Base-by-base conservation (phyloP, 2,797 vertebrate genomes). In the Catamblyrhynchus diadema region DNA sequence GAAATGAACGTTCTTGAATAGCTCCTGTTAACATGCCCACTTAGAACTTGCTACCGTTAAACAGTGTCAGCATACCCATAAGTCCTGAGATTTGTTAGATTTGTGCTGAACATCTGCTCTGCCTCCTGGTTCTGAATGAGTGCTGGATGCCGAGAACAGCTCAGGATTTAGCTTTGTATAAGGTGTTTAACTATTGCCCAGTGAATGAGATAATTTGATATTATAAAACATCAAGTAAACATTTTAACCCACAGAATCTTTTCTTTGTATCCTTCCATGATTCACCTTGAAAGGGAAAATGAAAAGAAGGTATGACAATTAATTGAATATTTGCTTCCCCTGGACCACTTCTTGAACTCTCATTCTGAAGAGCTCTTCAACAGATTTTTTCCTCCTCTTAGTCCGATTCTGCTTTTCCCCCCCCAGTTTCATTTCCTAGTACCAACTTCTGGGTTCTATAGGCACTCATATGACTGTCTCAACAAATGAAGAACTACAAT, bases 381-480 rank as follows among this genome's bases (percentile, higher is more conserved):
- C 3, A 8, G 13, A 61, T 48, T 89, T 78, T 83, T 85, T 66
- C 73, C 28, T 78, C 44, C 45, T 53, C n/a, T 80, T 77, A 45
- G 16, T 20, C 41, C 0, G 0, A 82, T 80, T 74, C 27, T 54
- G 24, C 2, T 50, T 33, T 41, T 14, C 6, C 10, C 5, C 7
- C 16, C 4, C 8, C n/a, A 54, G 28, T 79, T 95, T 73, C 16
- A 77, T 73, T 91, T 92, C 23, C 51, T 54, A 51, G 37, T 28
- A 14, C 24, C 39, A 83, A 59, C 10, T 27, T 41, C 54, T 80
- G 61, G 41, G 57, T 50, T 62, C 39, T 61, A 32, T 1, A 86
- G 69, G 30, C 15, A 51, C 9, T 54, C 23, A 24, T 7, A 27
- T 67, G 30, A 65, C 45, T 78, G 39, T 27, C 64, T 71, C 57